Base-by-base conservation (phyloP, 1,140 invertebrate genomes). In the Drosophila nigromelanica region DNA sequence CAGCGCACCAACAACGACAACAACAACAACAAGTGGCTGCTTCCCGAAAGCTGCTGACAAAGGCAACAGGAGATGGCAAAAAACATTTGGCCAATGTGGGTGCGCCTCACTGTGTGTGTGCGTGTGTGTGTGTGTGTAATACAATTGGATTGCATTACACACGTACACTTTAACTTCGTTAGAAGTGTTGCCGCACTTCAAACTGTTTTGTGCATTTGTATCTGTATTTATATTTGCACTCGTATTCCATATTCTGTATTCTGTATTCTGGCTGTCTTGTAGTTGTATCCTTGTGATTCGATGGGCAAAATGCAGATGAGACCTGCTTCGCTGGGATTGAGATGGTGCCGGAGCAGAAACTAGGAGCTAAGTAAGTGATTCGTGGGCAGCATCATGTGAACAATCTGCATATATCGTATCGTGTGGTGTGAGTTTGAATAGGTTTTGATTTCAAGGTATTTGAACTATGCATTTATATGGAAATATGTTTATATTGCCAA, bases 111-210 rank as follows among this genome's bases (percentile, higher is more conserved):
- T 63, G 42, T 37, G 40, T 35, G 51, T 30, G 35, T 5, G 4
- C 27, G 35, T 43, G 45, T 52, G 48, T 30, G 35, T 5, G 4
- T 42, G 35, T 43, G 45, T 52, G 48, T 58, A 64, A 52, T 63
- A 70, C 70, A 70, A 71, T 81, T 83, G 67, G 47, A 55, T 48
- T 83, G 67, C 56, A 55, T 48, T 55, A 63, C 45, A 76, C 71
- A 56, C 18, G 43, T 35, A 76, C 63, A 61, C 61, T 45, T 56
- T 30, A 47, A 69, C 59, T 64, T 62, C 51, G 64, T 47, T 37
- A 79, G 35, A 69, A 79, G 39, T 62, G 62, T 67, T 69, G 45
- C 66, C 14, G 47, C 78, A 81, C 78, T 86, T 72, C 60, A 75
- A 76, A 78, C 47, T 73, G 55, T 61, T 40, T 81, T 70, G 56